Base-by-base conservation (phyloP, 2,888 invertebrate species). In the Gastracanthus pulcherrimus region DNA sequence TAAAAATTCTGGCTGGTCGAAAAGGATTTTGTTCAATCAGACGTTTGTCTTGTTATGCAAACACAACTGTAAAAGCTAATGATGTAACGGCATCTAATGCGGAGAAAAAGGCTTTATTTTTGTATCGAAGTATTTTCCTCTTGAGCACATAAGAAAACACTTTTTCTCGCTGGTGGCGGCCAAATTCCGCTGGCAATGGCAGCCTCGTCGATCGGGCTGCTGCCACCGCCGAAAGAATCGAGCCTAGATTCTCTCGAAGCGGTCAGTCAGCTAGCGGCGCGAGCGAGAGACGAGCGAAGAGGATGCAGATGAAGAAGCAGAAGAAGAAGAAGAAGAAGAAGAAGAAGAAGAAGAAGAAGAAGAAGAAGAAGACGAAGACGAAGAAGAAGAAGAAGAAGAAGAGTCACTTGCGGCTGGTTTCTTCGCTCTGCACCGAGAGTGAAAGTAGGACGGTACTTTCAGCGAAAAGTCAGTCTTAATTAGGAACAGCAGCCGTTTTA, bases 391-490 rank as follows among this genome's bases (percentile, higher is more conserved):
- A 62, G 36, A 62, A 36, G 45, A 45, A 34, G 55, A 16, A 36
- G 58, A 58, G 26, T 19, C n/a, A 36, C 51, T 41, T 11, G 29
- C 60, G 16, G 0, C n/a, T 29, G 6, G 36, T 48, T n/a, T n/a
- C n/a, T n/a, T n/a, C 48, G 26, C 31, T 3, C 3, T 26, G 23
- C 45, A 62, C 26, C 23, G 64, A 70, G 69, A 80, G 81, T 75
- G 85, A 87, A 88, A 88, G 86, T 87, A 80, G 86, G 86, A 84
- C 87, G 86, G 80, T 78, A 84, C 84, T 89, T 88, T 87, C 85
- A 87, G 83, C 84, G 86, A 88, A 89, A 87, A 88, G 84, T 87
- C 87, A 84, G 83, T 87, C 87, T 89, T 88, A 89, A 90, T 89
- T 88, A 88, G 88, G 86, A 87, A 85, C 85, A 74, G 85, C 83